Conservation (phyloP, 2,113 vertebrate genomes). For the Rhinolophus sinicus region DNA sequence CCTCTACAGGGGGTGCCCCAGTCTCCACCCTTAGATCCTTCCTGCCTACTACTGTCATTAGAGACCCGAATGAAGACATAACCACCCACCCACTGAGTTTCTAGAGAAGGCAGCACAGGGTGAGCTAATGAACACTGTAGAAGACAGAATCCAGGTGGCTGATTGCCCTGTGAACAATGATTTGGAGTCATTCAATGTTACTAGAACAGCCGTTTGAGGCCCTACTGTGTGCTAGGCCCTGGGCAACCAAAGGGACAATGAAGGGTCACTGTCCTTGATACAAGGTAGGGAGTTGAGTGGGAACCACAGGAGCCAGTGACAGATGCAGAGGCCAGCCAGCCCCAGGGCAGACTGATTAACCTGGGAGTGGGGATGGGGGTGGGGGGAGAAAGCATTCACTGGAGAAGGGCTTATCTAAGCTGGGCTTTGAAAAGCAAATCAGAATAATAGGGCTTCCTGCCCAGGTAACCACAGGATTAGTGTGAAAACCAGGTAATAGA, state of each 20-base stretch:
- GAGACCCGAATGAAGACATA: neutral
- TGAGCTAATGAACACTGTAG: too few species aligned
- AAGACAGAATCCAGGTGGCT: neutral
- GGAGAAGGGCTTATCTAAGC: neutral
- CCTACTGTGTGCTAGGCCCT: neutral
- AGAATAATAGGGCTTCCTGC: neutral
- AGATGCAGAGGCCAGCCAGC: neutral
- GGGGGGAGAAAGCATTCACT: too few species aligned
- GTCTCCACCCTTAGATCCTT: neutral
- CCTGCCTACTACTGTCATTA: neutral
- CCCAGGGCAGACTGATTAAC: neutral
- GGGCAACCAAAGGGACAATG: neutral
- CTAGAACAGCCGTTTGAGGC: neutral
- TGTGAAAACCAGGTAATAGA: constrained; percentile 19
- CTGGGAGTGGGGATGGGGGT: neutral
- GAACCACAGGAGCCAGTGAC: neutral
- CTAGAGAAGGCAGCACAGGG: neutral
- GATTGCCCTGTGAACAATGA: fast-evolving
- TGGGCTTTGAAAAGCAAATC: constrained; percentile 37
- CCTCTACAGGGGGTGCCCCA: neutral
- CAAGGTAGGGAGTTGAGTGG: neutral
- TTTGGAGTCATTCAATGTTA: neutral
- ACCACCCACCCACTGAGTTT: neutral
- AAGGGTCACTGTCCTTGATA: neutral
- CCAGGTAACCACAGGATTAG: neutral